phyloP scores from a whole-genome alignment of 2,888 invertebrate species.

The Protula sp. region DNA sequence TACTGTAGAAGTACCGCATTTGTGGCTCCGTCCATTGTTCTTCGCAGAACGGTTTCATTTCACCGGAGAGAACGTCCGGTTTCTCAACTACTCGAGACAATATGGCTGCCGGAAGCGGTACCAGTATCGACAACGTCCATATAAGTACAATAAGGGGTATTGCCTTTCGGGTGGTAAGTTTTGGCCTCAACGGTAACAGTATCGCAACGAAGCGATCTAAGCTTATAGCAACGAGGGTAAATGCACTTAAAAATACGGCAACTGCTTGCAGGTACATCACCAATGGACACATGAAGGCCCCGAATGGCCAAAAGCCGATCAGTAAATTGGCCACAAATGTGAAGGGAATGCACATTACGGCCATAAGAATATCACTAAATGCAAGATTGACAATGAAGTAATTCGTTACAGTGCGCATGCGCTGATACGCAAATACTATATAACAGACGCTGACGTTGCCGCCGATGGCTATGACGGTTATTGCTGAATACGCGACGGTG shows the following conservation, averaged over 20 bases:
- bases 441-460: slow-evolving; percentile 42
- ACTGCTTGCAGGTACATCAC: slow-evolving; percentile 72
- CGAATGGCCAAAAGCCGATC: slow-evolving; percentile 82
- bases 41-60: slow-evolving; percentile 13
- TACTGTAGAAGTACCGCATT: slow-evolving; percentile 63
- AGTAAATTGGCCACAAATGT: slow-evolving; percentile 71
- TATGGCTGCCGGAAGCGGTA: slow-evolving; percentile 75
- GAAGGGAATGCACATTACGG: slow-evolving; percentile 55
- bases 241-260: slow-evolving; percentile 68
- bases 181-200: slow-evolving; percentile 77
- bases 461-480: slow-evolving; percentile 53
- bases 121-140: slow-evolving; percentile 71
- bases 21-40: slow-evolving; percentile 30
- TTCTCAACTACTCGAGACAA: slow-evolving; percentile 57
- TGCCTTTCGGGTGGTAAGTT: slow-evolving; percentile 56
- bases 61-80: slow-evolving; percentile 1
- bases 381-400: slow-evolving; percentile 57
- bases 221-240: slow-evolving; percentile 84
- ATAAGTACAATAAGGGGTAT: slow-evolving; percentile 66
- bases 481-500: slow-evolving; percentile 53
- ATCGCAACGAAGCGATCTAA: slow-evolving; percentile 86
- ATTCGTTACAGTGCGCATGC: slow-evolving; percentile 64
- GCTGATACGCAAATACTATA: slow-evolving; percentile 6
- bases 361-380: slow-evolving; percentile 53
- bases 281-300: slow-evolving; percentile 71